These are phyloP conservation scores for Lampropteryx suffumata DNA, from an alignment of 2,888 invertebrate species.

Conservation along the genomic window DNA sequence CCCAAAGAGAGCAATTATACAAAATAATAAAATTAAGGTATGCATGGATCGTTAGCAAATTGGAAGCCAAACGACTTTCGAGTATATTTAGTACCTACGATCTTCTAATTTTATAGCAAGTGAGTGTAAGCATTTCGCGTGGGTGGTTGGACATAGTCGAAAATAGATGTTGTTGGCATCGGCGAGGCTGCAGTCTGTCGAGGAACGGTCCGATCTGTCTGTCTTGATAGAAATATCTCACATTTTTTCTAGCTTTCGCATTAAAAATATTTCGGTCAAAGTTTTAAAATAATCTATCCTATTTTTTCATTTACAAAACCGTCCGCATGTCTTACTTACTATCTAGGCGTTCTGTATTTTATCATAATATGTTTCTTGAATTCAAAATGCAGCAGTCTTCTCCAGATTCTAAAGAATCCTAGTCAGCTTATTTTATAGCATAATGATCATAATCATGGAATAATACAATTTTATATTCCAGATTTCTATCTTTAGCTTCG, in stretches of 20 bases:
- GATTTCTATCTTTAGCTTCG: slow-evolving; percentile 5
- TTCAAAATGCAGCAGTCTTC: background rate
- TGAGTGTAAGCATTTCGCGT: slow-evolving; percentile 80
- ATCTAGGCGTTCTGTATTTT: no score
- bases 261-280: slow-evolving; percentile 10
- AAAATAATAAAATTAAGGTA: slow-evolving; percentile 12
- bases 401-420: background rate
- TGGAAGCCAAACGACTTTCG: slow-evolving; percentile 40
- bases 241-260: slow-evolving; percentile 32
- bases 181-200: slow-evolving; percentile 50
- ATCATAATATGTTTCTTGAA: background rate
- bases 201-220: slow-evolving; percentile 42
- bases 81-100: slow-evolving; percentile 64
- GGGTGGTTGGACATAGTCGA: slow-evolving; percentile 61
- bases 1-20: slow-evolving; percentile 16
- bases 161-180: slow-evolving; percentile 77
- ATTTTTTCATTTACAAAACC: no score
- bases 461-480: slow-evolving; percentile 4
- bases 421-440: background rate
- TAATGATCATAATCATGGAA: background rate
- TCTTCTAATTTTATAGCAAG: slow-evolving; percentile 79
- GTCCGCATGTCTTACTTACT: no score
- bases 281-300: background rate
- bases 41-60: slow-evolving; percentile 28
- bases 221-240: slow-evolving; percentile 43